A percentile compares a stretch with the other conserved stretches of the same genome.
phyloP scores from a whole-genome alignment of 2,888 invertebrate genomes.

The Drosophila meridiana region DNA sequence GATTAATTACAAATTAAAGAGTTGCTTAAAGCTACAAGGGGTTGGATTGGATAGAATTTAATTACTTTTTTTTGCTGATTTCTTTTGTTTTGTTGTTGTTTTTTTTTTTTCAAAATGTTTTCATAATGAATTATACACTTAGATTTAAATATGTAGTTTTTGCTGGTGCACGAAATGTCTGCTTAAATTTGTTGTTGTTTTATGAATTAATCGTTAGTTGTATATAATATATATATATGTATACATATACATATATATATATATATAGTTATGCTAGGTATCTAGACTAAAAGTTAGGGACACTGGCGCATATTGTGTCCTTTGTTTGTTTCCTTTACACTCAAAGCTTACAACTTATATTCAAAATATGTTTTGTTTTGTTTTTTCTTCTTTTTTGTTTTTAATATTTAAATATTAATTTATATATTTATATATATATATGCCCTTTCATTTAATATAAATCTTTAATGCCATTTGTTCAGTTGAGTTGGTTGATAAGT shows the following conservation, averaged over 20 bases:
- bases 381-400: slow-evolving; percentile 6
- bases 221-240: slow-evolving; percentile 4
- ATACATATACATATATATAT: not conserved
- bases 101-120: slow-evolving; percentile 19
- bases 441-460: slow-evolving; percentile 64
- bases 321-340: slow-evolving; percentile 55
- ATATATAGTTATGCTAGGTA: slow-evolving; percentile 41
- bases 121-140: slow-evolving; percentile 40
- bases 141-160: slow-evolving; percentile 24
- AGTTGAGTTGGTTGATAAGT: slow-evolving; percentile 52
- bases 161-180: slow-evolving; percentile 46
- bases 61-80: not conserved
- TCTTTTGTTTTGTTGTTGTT: not conserved
- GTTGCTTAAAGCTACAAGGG: slow-evolving; percentile 69
- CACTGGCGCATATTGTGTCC: slow-evolving; percentile 64
- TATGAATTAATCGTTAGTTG: slow-evolving; percentile 31
- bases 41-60: slow-evolving; percentile 16
- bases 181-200: slow-evolving; percentile 18
- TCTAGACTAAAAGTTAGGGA: slow-evolving; percentile 74
- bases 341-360: slow-evolving; percentile 59
- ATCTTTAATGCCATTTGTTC: slow-evolving; percentile 61
- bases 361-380: slow-evolving; percentile 43
- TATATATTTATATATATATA: slow-evolving; percentile 5
- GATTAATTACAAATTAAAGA: slow-evolving; percentile 51
- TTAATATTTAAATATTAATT: slow-evolving; percentile 59